phyloP scores from a whole-genome alignment of 2,113 vertebrate genomes.

The Gymnobelideus leadbeateri region DNA sequence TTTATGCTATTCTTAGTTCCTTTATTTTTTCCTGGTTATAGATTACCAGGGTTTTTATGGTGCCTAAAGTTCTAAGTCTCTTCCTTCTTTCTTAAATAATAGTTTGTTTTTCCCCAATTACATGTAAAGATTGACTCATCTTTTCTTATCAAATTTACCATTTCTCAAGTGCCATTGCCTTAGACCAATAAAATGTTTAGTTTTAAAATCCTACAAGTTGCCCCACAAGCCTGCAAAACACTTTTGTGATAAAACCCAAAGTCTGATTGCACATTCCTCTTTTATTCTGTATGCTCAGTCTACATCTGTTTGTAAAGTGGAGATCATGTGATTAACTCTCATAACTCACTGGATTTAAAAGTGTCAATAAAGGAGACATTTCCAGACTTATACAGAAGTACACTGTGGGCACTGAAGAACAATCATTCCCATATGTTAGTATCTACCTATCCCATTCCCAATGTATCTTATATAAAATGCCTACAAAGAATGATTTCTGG shows the following conservation, averaged over 20 bases:
- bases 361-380: conserved; percentile 22
- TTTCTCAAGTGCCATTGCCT: neutral
- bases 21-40: conserved; percentile 63
- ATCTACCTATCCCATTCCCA: conserved; percentile 12
- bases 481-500: conserved; percentile 43
- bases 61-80: conserved; percentile 45
- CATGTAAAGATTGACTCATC: neutral
- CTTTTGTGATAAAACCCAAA: conserved; percentile 24
- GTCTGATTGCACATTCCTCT: conserved; percentile 34
- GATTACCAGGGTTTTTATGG: conserved; percentile 49
- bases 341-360: neutral
- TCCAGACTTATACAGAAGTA: neutral
- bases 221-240: conserved; percentile 8
- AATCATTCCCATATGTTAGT: conserved; percentile 21
- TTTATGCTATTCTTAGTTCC: neutral
- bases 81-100: conserved; percentile 48
- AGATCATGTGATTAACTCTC: conserved; percentile 12
- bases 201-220: conserved; percentile 8
- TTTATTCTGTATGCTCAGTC: neutral
- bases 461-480: conserved; percentile 7
- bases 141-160: neutral
- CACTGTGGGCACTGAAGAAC: neutral
- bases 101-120: conserved; percentile 28
- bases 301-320: neutral
- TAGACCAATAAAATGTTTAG: neutral